Evolutionary conservation across 2,888 invertebrate species (phyloP).

Genomic region (Zonitis immaculata): DNA sequence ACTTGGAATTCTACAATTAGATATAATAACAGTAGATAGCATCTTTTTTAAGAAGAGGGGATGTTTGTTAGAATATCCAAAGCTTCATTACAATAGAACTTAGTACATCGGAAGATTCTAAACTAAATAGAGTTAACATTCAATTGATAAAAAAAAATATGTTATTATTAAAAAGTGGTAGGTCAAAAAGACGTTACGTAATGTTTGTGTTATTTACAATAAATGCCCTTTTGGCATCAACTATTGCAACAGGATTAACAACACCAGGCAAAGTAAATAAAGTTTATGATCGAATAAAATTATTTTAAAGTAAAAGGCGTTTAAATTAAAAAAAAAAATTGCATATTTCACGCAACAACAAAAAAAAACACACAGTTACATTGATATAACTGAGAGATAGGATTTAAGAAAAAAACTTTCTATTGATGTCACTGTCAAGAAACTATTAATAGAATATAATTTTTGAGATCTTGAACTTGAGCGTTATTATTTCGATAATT

Average conservation of each 20-base stretch:
- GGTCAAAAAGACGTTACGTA: conserved; percentile 15
- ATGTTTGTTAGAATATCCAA: conserved; percentile 2
- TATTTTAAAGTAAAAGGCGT: conserved; percentile 8
- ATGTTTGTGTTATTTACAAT: conserved; percentile 14
- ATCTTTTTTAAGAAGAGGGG: neutral
- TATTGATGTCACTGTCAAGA: conserved; percentile 8
- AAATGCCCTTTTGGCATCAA: conserved; percentile 17
- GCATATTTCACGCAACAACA: neutral
- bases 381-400: too few relatives aligned
- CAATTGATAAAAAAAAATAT: conserved; percentile 6
- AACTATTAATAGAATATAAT: neutral
- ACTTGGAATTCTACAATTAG: neutral
- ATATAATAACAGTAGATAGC: neutral
- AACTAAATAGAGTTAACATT: neutral
- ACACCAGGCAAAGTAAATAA: conserved; percentile 18
- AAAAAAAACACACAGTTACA: neutral
- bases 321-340: conserved; percentile 1
- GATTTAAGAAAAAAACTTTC: conserved; percentile 1
- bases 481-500: conserved; percentile 6
- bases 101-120: conserved; percentile 10
- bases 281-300: conserved; percentile 1
- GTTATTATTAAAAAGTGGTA: conserved; percentile 12
- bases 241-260: conserved; percentile 13
- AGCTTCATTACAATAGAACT: conserved; percentile 9
- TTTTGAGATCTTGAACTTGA: conserved; percentile 16